Base-by-base conservation (phyloP, 2,888 invertebrate genomes). In the Agonopterix alstromeriana region DNA sequence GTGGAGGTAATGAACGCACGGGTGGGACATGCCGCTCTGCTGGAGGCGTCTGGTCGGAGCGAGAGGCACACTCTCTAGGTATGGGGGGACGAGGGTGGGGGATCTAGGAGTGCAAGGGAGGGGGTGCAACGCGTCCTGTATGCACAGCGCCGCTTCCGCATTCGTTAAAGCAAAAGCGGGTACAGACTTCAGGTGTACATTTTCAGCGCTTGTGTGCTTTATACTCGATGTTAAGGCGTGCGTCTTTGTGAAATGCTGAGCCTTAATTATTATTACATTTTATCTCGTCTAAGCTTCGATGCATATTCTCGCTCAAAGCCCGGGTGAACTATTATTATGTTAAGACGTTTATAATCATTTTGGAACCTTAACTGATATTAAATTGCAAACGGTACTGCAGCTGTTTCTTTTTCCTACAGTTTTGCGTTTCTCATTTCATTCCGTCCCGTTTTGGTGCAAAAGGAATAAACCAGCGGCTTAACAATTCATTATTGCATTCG, bases 121-220 rank as follows among this genome's bases (percentile, higher is more conserved):
- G 67, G 76, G 76, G 73, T 75, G 79, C 77, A 78, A 66, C 77
- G 77, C 80, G 84, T 82, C 83, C 81, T 87, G 85, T 86, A 82
- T 87, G 87, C 87, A 86, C 80, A 86, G 79, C 81, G 80, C 82
- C 75, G 85, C 85, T 87, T 87, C 87, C 88, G 87, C 87, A 87
- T 86, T 87, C 85, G 88, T 88, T 87, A 87, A 86, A 85, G 87
- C 86, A 87, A 87, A 87, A 85, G 86, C 87, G 81, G 74, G 82
- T 76, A 76, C 80, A 83, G 83, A 82, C 85, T 86, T 84, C 86
- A 87, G 87, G 87, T 87, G 85, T 86, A 85, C 82, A 85, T 83
- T 87, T 87, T 88, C 86, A 87, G 84, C 76, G 84, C 81, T 80
- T 77, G 82, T 86, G 77, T 83, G 79, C 83, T 83, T 82, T 82